These are phyloP conservation scores for Ericerus pela DNA, from an alignment of 1,140 invertebrate species.

Conservation along the genomic window DNA sequence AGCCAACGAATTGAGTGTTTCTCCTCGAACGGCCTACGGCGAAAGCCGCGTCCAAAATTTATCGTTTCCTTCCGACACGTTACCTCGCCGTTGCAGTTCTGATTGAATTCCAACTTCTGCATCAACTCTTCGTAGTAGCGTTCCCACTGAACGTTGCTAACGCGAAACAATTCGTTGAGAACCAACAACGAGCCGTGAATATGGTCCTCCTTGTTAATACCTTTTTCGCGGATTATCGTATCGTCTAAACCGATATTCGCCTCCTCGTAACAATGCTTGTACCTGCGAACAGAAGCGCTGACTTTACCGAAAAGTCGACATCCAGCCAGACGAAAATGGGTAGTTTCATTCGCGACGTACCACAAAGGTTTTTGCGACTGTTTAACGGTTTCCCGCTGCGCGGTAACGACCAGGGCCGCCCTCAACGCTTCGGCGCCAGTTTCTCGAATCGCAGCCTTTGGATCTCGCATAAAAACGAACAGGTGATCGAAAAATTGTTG, in stretches of 20 bases:
- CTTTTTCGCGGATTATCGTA: constrained; percentile 49
- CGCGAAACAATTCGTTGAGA: constrained; percentile 84
- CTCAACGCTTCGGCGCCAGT: constrained; percentile 81
- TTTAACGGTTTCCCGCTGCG: constrained; percentile 82
- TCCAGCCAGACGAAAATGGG: not conserved
- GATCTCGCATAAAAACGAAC: constrained; percentile 80
- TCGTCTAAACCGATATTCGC: constrained; percentile 61
- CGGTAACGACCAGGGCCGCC: constrained; percentile 82
- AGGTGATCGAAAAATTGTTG: constrained; percentile 92
- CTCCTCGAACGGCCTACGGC: not conserved
- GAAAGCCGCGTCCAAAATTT: not conserved
- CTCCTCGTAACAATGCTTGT: constrained; percentile 80
- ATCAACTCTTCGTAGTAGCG: constrained; percentile 55
- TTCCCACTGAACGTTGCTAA: constrained; percentile 82
- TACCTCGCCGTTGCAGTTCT: constrained; percentile 10
- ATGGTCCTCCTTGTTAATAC: constrained; percentile 71
- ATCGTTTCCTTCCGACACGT: not conserved
- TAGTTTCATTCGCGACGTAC: constrained; percentile 37
- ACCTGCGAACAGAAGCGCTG: constrained; percentile 29
- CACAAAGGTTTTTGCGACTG: constrained; percentile 77
- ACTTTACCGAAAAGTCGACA: not conserved
- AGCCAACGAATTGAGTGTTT: not conserved
- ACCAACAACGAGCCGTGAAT: constrained; percentile 87
- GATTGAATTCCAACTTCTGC: constrained; percentile 33
- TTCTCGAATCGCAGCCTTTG: constrained; percentile 82